Evolutionary conservation across 2,797 vertebrate genomes (phyloP), one percentile per base, ranked within the genome.

Genomic region (Sarcophilus harrisii): DNA sequence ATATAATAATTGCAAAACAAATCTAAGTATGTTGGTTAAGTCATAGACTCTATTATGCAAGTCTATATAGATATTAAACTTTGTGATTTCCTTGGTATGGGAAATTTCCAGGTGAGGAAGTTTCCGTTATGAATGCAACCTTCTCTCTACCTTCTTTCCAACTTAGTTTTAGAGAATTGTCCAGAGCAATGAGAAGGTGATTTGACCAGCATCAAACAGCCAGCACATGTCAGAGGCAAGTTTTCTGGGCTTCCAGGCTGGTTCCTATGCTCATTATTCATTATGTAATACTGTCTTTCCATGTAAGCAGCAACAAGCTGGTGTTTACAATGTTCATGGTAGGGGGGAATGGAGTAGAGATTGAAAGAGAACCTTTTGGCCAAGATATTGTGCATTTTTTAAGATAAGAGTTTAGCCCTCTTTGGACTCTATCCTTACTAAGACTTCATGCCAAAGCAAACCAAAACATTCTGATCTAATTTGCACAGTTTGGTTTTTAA

Each of bases 131-230:
- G 10, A 1, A 45, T 1, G 4, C 12, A 1, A 81, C n/a, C 29
- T 16, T 66, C 54, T 58, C 32, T 24, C 94, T 18, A 52, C 32
- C 6, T 0, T 9, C 27, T 62, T 6, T 49, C 57, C 49, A 6
- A 90, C 58, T 96, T n/a, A 90, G 92, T 24, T 8, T 28, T 93
- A 89, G 49, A 96, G 66, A 89, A 18, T 4, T 87, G 24, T 87
- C 57, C 8, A 32, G 92, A 54, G 28, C 59, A 12, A 5, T 16
- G 59, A 90, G 30, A 29, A 57, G 2, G 90, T 30, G n/a, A 89
- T 28, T 87, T 38, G 29, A 45, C 66, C 38, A 12, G 57, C 49
- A 18, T 60, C 62, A 54, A 14, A 0, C 0, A 49, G 60, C 49
- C 28, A 18, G 57, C 58, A 81, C 32, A 73, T 16, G 27, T 54